Evolutionary conservation across 2,888 invertebrate genomes (phyloP).

Genomic region (Trileptium ribeirensis): DNA sequence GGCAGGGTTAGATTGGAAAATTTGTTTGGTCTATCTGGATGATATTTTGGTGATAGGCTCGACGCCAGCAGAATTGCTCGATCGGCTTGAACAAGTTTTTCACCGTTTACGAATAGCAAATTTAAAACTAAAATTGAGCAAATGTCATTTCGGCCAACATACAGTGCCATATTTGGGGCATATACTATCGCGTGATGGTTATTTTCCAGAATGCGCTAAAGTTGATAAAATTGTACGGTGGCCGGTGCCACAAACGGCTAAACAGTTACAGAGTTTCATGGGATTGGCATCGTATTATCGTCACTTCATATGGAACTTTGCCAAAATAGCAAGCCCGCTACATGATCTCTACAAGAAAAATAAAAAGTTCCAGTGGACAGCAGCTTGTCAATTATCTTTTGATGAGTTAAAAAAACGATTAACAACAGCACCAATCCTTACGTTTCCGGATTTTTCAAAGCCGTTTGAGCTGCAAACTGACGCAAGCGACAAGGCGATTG

Average conservation of each 20-base stretch:
- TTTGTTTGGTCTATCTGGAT: conserved; percentile 38
- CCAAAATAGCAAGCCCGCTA: too few species aligned
- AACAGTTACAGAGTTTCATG: conserved; percentile 9
- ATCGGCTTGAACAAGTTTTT: conserved; percentile 29
- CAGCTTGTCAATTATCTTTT: too few species aligned
- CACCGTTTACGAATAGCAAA: conserved; percentile 29
- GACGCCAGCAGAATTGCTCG: conserved; percentile 32
- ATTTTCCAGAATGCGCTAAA: too few species aligned
- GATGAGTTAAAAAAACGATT: too few species aligned
- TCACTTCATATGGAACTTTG: too few species aligned
- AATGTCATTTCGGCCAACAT: conserved; percentile 34
- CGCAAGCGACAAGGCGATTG: too few species aligned
- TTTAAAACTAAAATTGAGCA: conserved; percentile 35
- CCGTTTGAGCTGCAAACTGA: too few species aligned
- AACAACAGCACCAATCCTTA: too few species aligned
- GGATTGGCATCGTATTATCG: too few species aligned
- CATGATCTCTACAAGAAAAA: too few species aligned
- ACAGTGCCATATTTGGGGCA: conserved; percentile 29
- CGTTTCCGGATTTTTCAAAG: too few species aligned
- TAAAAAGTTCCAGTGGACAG: too few species aligned
- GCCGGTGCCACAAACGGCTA: conserved; percentile 13
- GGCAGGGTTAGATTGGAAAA: conserved; percentile 29
- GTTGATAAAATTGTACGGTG: neutral
- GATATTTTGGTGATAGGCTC: conserved; percentile 37
- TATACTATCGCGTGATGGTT: conserved; percentile 14